Conservation (phyloP, 2,888 invertebrate genomes). For the Fragum sueziense region DNA sequence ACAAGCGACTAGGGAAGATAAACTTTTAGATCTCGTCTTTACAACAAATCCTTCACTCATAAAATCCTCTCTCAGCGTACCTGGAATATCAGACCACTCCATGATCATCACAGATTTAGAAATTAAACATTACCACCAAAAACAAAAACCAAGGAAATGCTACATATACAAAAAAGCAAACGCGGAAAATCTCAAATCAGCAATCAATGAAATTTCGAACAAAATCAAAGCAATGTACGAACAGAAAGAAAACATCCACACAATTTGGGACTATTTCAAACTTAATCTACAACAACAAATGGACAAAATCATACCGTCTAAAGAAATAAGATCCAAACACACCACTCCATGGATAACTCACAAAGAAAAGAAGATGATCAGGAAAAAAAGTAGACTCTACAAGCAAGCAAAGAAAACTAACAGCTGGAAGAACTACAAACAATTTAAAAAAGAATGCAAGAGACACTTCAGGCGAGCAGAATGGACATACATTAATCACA, state of each 20-base stretch:
- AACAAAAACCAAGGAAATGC: constrained; percentile 29
- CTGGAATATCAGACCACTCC: constrained; percentile 43
- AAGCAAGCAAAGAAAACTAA: constrained; percentile 42
- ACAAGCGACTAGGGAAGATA: not conserved
- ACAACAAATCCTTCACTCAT: constrained; percentile 15
- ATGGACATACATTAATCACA: constrained; percentile 34
- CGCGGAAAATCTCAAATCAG: constrained; percentile 24
- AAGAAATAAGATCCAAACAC: not conserved
- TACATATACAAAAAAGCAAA: constrained; percentile 37
- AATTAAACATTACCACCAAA: constrained; percentile 22
- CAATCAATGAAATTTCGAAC: not conserved
- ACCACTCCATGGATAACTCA: constrained; percentile 20
- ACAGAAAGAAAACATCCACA: not conserved
- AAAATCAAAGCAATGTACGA: not conserved
- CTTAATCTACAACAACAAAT: not conserved
- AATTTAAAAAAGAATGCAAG: constrained; percentile 38
- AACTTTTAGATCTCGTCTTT: not conserved
- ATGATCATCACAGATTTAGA: constrained; percentile 37
- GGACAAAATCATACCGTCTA: not conserved
- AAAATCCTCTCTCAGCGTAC: constrained; percentile 1
- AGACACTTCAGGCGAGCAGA: constrained; percentile 28
- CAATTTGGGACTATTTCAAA: not conserved
- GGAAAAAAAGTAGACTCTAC: constrained; percentile 35
- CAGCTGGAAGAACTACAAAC: constrained; percentile 34
- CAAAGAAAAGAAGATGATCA: constrained; percentile 8